A percentile compares a stretch with the other conserved stretches of the same genome.
Evolutionary conservation across 2,888 invertebrate genomes (phyloP).

Genomic region (Platycheirus rosarum): DNA sequence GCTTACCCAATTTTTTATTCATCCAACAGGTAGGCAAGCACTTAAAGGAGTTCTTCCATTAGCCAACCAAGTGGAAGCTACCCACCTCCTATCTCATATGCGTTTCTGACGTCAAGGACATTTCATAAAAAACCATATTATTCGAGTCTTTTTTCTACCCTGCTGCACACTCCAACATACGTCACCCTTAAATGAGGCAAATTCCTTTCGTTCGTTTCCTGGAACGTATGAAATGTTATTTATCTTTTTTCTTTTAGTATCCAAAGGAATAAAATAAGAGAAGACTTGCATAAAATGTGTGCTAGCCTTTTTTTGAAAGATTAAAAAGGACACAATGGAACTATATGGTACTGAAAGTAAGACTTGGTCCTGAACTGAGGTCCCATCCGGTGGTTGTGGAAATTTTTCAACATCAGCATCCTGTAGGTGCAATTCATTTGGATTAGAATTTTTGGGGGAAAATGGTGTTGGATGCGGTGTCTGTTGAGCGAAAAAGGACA

Average conservation of each 20-base stretch:
- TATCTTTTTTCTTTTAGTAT: conserved; percentile 22
- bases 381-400: conserved; percentile 4
- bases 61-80: conserved; percentile 58
- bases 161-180: conserved; percentile 38
- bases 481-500: conserved; percentile 31
- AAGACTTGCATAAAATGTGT: conserved; percentile 24
- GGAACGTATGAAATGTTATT: conserved; percentile 21
- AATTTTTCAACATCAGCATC: conserved; percentile 67
- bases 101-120: conserved; percentile 57
- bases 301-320: conserved; percentile 18
- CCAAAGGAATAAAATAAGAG: conserved; percentile 36
- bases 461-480: neutral
- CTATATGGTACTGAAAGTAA: neutral
- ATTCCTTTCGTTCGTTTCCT: conserved; percentile 23
- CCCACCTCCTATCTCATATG: conserved; percentile 41
- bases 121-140: conserved; percentile 60
- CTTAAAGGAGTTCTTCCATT: neutral
- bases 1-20: no score
- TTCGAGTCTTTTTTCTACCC: conserved; percentile 52
- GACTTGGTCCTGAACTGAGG: conserved; percentile 2
- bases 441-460: conserved; percentile 60
- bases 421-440: conserved; percentile 73
- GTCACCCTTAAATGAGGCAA: conserved; percentile 51
- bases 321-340: conserved; percentile 31
- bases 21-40: conserved; percentile 18